phyloP scores from a whole-genome alignment of 2,797 vertebrate species.

The Tympanoctomys barrerae region DNA sequence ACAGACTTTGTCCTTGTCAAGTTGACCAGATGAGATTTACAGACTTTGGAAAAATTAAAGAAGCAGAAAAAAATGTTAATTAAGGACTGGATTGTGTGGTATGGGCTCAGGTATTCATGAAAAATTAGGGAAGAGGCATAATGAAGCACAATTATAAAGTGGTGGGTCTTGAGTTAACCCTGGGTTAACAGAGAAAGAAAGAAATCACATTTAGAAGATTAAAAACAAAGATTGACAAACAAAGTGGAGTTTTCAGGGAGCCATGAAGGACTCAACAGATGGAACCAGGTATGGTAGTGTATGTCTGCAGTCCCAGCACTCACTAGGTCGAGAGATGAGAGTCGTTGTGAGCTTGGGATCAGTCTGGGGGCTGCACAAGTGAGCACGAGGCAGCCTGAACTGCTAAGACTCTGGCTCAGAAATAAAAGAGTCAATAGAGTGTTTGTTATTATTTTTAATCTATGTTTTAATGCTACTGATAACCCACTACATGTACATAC shows the following conservation, averaged over 20 bases:
- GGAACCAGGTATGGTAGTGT: no score
- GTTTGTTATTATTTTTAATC: background rate
- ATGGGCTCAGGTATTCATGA: background rate
- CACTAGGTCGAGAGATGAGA: no score
- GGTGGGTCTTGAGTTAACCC: background rate
- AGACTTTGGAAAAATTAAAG: constrained; percentile 61
- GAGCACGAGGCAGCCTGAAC: no score
- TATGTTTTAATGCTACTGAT: background rate
- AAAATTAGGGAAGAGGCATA: background rate
- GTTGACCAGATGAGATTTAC: constrained; percentile 47
- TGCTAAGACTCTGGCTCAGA: no score
- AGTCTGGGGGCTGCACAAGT: no score
- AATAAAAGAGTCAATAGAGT: background rate
- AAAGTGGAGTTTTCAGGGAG: background rate
- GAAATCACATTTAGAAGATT: background rate
- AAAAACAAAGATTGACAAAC: background rate
- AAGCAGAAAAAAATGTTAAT: constrained; percentile 31
- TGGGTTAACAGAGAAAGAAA: background rate
- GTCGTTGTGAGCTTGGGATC: no score
- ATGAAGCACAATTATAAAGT: background rate
- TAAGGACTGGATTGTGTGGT: background rate
- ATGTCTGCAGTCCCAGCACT: no score
- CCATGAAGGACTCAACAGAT: background rate
- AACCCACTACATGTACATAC: background rate
- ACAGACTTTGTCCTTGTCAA: constrained; percentile 60